Evolutionary conservation across 2,113 vertebrate genomes (phyloP).

Genomic region (Neopipo cinnamomea): DNA sequence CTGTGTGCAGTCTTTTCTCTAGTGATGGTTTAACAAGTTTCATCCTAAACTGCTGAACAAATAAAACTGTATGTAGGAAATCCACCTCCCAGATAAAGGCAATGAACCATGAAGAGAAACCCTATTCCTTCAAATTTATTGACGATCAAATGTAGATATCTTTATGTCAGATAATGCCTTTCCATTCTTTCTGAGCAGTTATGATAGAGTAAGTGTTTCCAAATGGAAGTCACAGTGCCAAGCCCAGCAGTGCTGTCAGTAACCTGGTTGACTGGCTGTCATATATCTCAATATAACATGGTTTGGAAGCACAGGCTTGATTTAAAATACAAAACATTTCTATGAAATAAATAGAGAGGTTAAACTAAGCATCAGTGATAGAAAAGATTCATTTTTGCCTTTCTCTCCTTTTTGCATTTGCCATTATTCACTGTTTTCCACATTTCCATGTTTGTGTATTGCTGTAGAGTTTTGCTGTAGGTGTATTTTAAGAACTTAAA

Average conservation of each 20-base stretch:
- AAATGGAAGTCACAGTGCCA: not conserved
- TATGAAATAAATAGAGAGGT: not conserved
- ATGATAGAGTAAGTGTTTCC: not conserved
- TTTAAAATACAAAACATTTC: not conserved
- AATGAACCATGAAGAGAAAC: conserved; percentile 8
- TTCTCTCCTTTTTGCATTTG: not conserved
- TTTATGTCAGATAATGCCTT: conserved; percentile 13
- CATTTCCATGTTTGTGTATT: not conserved
- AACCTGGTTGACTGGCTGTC: not conserved
- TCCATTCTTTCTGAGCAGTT: not conserved
- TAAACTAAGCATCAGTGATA: not conserved
- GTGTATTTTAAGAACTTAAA: not conserved
- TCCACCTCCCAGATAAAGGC: not conserved
- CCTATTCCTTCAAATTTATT: conserved; percentile 33
- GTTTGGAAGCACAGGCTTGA: not conserved
- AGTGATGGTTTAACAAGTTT: conserved; percentile 6
- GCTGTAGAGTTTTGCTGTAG: not conserved
- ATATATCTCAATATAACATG: not conserved
- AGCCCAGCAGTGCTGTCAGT: not conserved
- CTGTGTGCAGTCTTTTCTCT: not conserved
- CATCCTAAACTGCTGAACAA: conserved; percentile 9
- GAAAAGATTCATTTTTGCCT: not conserved
- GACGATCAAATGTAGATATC: conserved; percentile 34
- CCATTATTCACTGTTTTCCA: not conserved
- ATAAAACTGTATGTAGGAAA: not conserved